Conservation (phyloP, 2,888 invertebrate genomes). For the Anoplius nigerrimus region DNA sequence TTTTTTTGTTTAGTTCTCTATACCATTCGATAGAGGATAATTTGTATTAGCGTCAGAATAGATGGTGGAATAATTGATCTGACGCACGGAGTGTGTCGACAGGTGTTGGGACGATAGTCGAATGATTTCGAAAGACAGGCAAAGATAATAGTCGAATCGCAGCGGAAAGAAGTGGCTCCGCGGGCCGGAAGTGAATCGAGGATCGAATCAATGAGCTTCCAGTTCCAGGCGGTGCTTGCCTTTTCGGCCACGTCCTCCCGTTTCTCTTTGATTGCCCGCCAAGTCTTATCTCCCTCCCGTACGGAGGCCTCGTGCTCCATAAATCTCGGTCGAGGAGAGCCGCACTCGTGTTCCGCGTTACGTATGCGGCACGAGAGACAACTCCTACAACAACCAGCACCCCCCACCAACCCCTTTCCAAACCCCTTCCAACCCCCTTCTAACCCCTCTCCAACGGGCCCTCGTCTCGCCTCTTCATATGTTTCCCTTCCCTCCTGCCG, state of each 20-base stretch:
- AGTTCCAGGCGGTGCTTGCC: conserved; percentile 1
- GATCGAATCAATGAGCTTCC: conserved; percentile 6
- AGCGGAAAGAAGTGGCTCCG: no score
- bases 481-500: no score
- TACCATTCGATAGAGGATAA: no score
- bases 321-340: conserved; percentile 51
- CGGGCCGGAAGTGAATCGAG: no score
- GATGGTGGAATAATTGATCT: no score
- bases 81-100: no score
- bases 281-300: conserved; percentile 47
- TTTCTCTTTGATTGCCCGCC: conserved; percentile 21
- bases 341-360: conserved; percentile 45
- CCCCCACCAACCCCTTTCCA: conserved; percentile 5
- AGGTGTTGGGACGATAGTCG: no score
- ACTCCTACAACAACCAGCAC: conserved; percentile 34
- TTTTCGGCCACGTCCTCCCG: conserved; percentile 5
- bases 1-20: no score
- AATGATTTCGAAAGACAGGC: no score
- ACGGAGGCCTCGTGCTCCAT: conserved; percentile 38
- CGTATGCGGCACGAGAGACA: conserved; percentile 56
- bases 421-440: conserved; percentile 3
- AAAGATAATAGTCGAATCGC: no score
- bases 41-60: no score
- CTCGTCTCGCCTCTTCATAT: not conserved
- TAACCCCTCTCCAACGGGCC: not conserved